A percentile compares a stretch with the other conserved stretches of the same genome.
These are phyloP conservation scores for Vidua chalybeata DNA, from an alignment of 2,113 vertebrate species.

Conservation along the genomic window DNA sequence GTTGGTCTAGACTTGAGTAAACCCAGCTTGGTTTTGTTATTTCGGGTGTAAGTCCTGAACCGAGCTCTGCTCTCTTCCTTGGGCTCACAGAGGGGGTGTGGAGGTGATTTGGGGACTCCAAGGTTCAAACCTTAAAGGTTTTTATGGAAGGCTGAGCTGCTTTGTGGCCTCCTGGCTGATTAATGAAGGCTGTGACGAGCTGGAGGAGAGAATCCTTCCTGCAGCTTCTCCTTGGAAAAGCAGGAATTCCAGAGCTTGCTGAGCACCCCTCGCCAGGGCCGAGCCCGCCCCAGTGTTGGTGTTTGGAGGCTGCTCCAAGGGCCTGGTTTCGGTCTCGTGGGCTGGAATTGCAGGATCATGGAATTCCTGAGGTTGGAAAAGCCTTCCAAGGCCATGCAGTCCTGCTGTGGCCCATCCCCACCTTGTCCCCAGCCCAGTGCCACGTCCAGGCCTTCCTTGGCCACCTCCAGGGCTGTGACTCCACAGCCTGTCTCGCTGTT, in stretches of 20 bases:
- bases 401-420: not conserved
- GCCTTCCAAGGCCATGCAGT: not conserved
- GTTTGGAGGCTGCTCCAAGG: not conserved
- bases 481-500: too few species aligned
- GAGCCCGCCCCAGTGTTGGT: not conserved
- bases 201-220: not conserved
- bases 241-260: not conserved
- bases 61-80: not conserved
- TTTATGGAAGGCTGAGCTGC: not conserved
- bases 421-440: not conserved
- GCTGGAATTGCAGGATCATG: not conserved
- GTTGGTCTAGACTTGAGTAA: not conserved
- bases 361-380: not conserved
- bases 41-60: not conserved
- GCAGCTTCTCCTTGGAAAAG: not conserved
- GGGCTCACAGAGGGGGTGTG: accelerated
- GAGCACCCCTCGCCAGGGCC: accelerated
- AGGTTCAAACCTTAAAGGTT: not conserved
- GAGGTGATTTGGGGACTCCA: not conserved
- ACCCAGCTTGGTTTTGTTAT: not conserved
- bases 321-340: not conserved
- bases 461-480: too few species aligned
- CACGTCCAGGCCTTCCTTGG: not conserved
- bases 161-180: not conserved
- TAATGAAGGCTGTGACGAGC: not conserved